Conservation (phyloP, 2,888 invertebrate species). For the Lobophora halterata region DNA sequence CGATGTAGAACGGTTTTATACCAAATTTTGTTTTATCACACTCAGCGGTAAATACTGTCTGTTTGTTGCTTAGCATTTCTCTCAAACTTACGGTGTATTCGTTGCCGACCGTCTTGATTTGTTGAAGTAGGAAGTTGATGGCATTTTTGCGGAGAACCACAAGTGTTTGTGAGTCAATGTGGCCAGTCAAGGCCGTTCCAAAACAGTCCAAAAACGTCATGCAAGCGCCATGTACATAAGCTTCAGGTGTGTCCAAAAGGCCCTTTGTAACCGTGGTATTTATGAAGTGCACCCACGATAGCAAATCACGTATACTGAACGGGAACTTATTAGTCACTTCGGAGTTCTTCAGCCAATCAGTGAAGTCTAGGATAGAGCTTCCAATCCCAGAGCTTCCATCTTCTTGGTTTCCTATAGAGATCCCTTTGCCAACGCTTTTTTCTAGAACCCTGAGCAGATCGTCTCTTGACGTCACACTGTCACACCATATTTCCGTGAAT, state of each 20-base stretch:
- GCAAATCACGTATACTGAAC: constrained; percentile 93
- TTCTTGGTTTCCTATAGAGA: constrained; percentile 77
- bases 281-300: constrained; percentile 96
- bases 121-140: constrained; percentile 77
- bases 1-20: constrained; percentile 88
- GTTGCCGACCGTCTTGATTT: constrained; percentile 68
- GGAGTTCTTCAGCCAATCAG: constrained; percentile 86
- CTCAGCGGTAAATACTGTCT: constrained; percentile 55
- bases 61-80: constrained; percentile 58
- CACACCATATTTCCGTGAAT: constrained; percentile 99
- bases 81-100: constrained; percentile 53
- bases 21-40: constrained; percentile 80
- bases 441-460: constrained; percentile 91
- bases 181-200: constrained; percentile 89
- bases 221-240: constrained; percentile 94
- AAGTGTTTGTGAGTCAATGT: constrained; percentile 81
- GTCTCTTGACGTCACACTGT: constrained; percentile 84
- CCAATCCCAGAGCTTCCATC: constrained; percentile 82
- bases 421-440: constrained; percentile 84
- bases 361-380: constrained; percentile 87
- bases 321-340: constrained; percentile 89
- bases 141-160: constrained; percentile 72
- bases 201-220: constrained; percentile 95
- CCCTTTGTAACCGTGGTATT: constrained; percentile 80
- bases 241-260: constrained; percentile 78